Base-by-base conservation (phyloP, 2,888 invertebrate genomes). In the Drosophila mimetica region DNA sequence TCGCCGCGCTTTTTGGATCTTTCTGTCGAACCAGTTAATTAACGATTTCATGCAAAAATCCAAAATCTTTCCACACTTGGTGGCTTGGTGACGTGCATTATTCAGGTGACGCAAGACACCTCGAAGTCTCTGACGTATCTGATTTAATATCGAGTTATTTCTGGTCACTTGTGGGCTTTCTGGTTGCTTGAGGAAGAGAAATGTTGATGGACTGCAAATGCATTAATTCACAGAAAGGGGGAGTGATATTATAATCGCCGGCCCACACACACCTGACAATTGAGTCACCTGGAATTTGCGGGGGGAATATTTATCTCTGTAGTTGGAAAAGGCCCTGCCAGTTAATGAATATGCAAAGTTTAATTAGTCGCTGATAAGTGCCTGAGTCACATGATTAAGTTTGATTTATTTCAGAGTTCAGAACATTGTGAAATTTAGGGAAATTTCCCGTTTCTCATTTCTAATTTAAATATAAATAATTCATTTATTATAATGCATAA, bases 31-130 rank as follows among this genome's bases (percentile, higher is more conserved):
- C 46, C 47, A 47, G 50, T 25, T 60, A 46, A 70, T 70, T 70
- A 69, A 69, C 70, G 25, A 69, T 54, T 53, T 54, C 54, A 42
- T 59, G 70, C 50, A 44, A 69, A 70, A 60, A 34, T 14, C 41
- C 13, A 42, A 50, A 64, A 59, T 61, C 61, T 61, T 64, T 64
- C 64, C 64, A 61, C 42, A 44, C 61, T 32, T 16, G n/a, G n/a
- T 14, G 18, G 13, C 22, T 48, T 13, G 14, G 53, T 52, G 46
- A 65, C 52, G 52, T 60, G 39, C 51, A 20, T 25, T 20, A 20
- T 18, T 25, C 16, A 44, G 13, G 58, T 66, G 69, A 66, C 69
- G 67, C 59, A 53, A 39, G n/a, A n/a, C n/a, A 53, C 48, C 20
- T 37, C 13, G 13, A 44, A 14, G 54, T 14, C 48, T 30, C 57